Conservation (phyloP, 2,113 vertebrate genomes). For the Lates calcarifer region DNA sequence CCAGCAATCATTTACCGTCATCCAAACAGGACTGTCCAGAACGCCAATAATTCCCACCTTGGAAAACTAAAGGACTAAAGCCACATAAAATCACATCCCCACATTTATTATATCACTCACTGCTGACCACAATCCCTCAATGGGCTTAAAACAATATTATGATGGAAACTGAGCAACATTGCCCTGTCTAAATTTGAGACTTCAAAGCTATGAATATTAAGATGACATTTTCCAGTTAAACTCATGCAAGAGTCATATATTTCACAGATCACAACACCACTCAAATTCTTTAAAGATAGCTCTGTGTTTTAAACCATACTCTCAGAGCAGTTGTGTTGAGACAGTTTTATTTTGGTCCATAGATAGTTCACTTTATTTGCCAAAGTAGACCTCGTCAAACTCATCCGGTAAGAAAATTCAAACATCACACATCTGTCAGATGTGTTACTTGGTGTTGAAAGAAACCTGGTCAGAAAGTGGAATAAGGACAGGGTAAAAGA, state of each 20-base stretch:
- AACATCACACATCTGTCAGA: conserved; percentile 27
- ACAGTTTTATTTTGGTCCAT: conserved; percentile 4
- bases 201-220: conserved; percentile 43
- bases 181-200: conserved; percentile 27
- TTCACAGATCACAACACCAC: conserved; percentile 2
- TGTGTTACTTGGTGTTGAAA: conserved; percentile 34
- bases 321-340: neutral
- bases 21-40: conserved; percentile 59
- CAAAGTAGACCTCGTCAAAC: conserved; percentile 14
- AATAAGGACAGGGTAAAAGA: conserved; percentile 14
- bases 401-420: neutral
- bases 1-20: conserved; percentile 48
- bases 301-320: neutral
- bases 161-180: conserved; percentile 57
- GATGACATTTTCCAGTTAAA: conserved; percentile 55
- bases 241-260: neutral
- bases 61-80: conserved; percentile 54
- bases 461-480: conserved; percentile 13
- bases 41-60: conserved; percentile 52
- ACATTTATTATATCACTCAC: conserved; percentile 60
- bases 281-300: conserved; percentile 3
- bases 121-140: conserved; percentile 54
- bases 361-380: neutral
- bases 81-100: conserved; percentile 47
- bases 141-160: conserved; percentile 65